Conservation (phyloP, 2,113 vertebrate species). For the Thamnophis sirtalis region DNA sequence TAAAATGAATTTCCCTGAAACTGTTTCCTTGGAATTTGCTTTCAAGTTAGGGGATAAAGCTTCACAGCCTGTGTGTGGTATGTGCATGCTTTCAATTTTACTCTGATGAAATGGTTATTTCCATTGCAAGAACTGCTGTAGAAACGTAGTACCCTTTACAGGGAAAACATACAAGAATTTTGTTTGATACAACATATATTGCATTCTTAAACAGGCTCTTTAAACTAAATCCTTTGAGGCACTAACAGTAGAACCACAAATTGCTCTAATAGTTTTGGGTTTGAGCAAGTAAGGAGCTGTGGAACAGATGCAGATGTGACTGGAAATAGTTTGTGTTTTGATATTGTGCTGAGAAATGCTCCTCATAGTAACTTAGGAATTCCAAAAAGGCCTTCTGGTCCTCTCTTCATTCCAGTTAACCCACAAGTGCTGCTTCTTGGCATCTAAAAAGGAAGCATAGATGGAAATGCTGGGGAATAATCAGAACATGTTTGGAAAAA, state of each 20-base stretch:
- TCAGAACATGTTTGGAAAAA: background rate
- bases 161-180: background rate
- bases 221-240: background rate
- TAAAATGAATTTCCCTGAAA: background rate
- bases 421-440: background rate
- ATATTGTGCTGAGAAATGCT: background rate
- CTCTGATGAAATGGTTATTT: background rate
- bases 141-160: background rate
- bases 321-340: background rate
- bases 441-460: background rate
- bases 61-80: background rate
- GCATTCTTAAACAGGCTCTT: background rate
- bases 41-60: background rate
- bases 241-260: background rate
- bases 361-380: background rate
- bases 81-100: constrained; percentile 1
- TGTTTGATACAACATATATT: background rate
- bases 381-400: background rate
- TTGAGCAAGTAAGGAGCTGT: background rate
- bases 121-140: background rate
- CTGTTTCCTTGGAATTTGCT: background rate
- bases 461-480: background rate
- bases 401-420: background rate
- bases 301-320: background rate
- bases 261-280: background rate